Conservation (phyloP, 2,797 vertebrate species). For the Falco novaeseelandiae region DNA sequence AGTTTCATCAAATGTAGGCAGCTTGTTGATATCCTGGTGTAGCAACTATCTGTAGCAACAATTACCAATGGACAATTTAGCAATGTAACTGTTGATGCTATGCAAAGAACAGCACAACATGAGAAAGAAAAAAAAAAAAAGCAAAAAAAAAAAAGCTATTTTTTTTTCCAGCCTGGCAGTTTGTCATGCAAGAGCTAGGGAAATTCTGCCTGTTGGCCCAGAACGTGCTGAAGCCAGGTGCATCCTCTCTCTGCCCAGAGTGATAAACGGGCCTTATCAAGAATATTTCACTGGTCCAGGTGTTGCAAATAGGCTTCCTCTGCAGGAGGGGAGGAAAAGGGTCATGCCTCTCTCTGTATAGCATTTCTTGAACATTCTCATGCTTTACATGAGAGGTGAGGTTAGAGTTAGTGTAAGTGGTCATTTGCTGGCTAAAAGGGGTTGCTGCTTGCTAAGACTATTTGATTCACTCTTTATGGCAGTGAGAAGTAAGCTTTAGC, state of each 20-base stretch:
- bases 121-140: background rate
- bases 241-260: conserved; percentile 26
- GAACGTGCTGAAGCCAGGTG: background rate
- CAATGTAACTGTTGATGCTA: background rate
- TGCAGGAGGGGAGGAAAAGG: background rate
- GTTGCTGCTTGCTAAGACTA: background rate
- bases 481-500: background rate
- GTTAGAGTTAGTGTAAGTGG: background rate
- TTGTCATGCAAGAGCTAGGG: background rate
- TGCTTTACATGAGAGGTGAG: background rate
- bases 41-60: background rate
- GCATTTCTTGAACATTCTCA: background rate
- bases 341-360: accelerated
- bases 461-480: background rate
- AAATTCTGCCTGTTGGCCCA: background rate
- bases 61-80: background rate
- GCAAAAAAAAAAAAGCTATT: too few relatives aligned
- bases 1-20: background rate
- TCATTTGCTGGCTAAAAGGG: background rate
- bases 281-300: background rate
- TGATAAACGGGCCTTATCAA: background rate
- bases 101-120: background rate
- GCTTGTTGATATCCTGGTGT: background rate
- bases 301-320: background rate
- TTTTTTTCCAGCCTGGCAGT: background rate